Evolutionary conservation across 2,797 vertebrate species (phyloP), one percentile per base, ranked within the genome.

Genomic region (Lacerta agilis): DNA sequence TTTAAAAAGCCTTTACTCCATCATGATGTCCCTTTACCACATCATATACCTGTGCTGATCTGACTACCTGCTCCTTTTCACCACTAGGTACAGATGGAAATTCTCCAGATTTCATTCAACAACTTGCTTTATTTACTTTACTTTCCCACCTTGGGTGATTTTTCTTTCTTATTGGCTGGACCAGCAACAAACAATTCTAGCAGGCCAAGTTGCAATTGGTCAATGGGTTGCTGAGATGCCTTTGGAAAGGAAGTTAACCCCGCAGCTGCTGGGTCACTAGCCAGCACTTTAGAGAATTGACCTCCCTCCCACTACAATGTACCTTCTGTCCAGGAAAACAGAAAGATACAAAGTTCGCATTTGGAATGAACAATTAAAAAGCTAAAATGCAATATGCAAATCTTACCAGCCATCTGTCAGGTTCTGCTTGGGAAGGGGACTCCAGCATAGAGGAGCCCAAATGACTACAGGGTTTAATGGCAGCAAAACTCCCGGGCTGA

Each of bases 251-350:
- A 85, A 81, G 61, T 87, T 90, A 90, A 87, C 86, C 86, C 82
- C 73, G 27, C 89, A 85, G 89, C 86, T 87, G 89, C 89, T 81
- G 64, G 86, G 89, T 87, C 86, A 87, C 89, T 86, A 82, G 85
- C 79, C 84, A 86, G 79, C 85, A 86, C 84, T 78, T 89, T 86
- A 89, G 73, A 89, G 49, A 89, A 83, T 71, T 89, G 86, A 84
- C 85, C 88, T 86, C 81, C 86, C 82, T 66, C 89, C 83, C 83
- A 77, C 25, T 81, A 85, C 83, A 85, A 82, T 82, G 89, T 82
- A 79, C 89, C 89, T 78, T 88, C 86, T 88, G 83, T 88, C 86
- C 86, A 23, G 76, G 75, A 84, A 67, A 79, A 89, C 88, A 82
- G 88, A 89, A 71, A 89, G 88, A 86, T 89, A 86, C 84, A 82